A percentile compares a stretch with the other conserved stretches of the same genome.
Conservation (phyloP, 2,113 vertebrate genomes). For the Myiagra hebetior region DNA sequence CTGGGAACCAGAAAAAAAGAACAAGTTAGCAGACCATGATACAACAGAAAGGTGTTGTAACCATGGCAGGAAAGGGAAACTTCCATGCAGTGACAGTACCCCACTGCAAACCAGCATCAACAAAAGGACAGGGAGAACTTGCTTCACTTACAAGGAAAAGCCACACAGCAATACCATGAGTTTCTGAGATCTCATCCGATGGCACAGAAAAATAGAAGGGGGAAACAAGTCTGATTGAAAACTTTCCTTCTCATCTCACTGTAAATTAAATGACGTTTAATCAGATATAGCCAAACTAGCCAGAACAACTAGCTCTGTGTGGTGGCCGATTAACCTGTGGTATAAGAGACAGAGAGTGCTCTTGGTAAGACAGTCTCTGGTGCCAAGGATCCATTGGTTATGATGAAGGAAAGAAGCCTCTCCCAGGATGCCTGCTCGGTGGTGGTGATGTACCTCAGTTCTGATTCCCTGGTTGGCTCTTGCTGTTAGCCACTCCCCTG, state of each 20-base stretch:
- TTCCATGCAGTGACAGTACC: rapidly evolving
- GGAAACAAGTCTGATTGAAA: not conserved
- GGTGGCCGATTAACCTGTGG: too few species aligned
- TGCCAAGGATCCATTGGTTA: too few species aligned
- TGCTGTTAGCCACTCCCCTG: too few species aligned
- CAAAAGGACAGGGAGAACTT: not conserved
- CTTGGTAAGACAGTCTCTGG: too few species aligned
- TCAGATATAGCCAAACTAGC: not conserved
- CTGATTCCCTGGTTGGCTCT: too few species aligned
- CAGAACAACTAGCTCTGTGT: not conserved
- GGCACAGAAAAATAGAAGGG: not conserved
- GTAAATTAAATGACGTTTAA: not conserved
- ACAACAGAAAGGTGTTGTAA: not conserved
- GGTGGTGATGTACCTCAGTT: too few species aligned
- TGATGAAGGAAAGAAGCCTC: too few species aligned
- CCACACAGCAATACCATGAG: rapidly evolving
- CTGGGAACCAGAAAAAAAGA: not conserved
- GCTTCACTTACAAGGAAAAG: not conserved
- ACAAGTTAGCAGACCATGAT: not conserved
- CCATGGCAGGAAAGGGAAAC: not conserved
- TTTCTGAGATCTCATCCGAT: not conserved
- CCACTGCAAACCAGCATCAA: not conserved
- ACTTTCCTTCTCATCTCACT: not conserved
- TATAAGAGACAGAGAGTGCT: too few species aligned
- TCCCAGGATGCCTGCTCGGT: too few species aligned